Base-by-base conservation (phyloP, 2,797 vertebrate species). In the Caiman crocodilus region DNA sequence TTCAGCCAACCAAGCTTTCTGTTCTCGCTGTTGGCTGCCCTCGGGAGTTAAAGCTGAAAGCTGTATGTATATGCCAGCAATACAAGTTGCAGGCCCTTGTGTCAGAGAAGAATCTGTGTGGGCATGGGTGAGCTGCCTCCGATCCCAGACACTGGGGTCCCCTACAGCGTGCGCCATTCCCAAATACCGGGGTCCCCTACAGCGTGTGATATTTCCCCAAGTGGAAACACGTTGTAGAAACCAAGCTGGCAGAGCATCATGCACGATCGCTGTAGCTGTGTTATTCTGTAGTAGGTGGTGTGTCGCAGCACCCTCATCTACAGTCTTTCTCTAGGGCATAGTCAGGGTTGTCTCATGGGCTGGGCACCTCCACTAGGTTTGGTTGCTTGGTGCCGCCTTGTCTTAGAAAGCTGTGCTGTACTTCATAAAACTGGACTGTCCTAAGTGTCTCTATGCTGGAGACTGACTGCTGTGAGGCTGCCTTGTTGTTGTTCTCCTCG, bases 361-460 rank as follows among this genome's bases (percentile, higher is more conserved):
- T 5, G 13, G 3, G 50, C 25, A 5, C 57, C 32, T 18, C 5
- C 9, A 3, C 21, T 12, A 17, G 65, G 30, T 16, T 59, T 58
- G 32, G 17, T 42, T 58, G 55, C 25, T 5, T 11, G 57, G 20
- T 42, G 67, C 65, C 12, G 4, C 25, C 11, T 17, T 42, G 18
- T 25, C 56, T 57, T 2, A 2, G 42, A 1, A 11, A 20, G 57
- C 79, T 2, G 1, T 1, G 0, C 21, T 55, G 9, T 0, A 4
- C 30, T 23, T 20, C 6, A 14, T 26, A 59, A 2, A 21, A 35
- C 60, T 18, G 18, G 10, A 2, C 14, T 42, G 32, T 25, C 67
- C 67, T 23, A 8, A 21, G 21, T 35, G 14, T 23, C 69, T 42
- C 42, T 73, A 25, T 11, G 42, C 42, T 50, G 42, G 42, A 10